Percentiles rank a stretch among this genome's conserved stretches.
phyloP scores from a whole-genome alignment of 2,888 invertebrate species.

The Cremastinae sp. region DNA sequence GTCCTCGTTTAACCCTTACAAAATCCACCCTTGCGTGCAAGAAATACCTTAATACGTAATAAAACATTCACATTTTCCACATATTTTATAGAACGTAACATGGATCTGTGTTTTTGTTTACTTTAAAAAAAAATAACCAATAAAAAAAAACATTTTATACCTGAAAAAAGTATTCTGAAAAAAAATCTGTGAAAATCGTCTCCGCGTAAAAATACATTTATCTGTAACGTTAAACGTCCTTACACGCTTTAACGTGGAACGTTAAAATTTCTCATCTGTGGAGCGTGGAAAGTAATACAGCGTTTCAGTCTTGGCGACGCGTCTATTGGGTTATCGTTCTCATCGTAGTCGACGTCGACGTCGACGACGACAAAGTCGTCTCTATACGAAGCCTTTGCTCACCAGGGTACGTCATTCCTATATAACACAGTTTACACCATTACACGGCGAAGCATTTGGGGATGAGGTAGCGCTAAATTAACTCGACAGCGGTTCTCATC shows the following conservation, averaged over 20 bases:
- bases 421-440: conserved; percentile 47
- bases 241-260: background rate
- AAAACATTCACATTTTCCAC: too few relatives aligned
- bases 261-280: conserved; percentile 22
- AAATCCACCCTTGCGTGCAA: too few relatives aligned
- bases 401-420: conserved; percentile 43
- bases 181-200: too few relatives aligned
- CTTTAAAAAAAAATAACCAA: too few relatives aligned
- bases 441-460: conserved; percentile 43
- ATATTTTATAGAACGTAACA: too few relatives aligned
- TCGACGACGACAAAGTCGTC: conserved; percentile 19
- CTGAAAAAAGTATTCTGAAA: too few relatives aligned
- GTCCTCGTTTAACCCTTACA: too few relatives aligned
- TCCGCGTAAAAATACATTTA: background rate
- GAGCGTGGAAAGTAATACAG: background rate
- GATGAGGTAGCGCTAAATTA: conserved; percentile 48
- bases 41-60: too few relatives aligned
- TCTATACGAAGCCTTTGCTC: conserved; percentile 32
- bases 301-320: conserved; percentile 36
- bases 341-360: conserved; percentile 27
- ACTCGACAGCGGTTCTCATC: conserved; percentile 48
- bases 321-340: conserved; percentile 49
- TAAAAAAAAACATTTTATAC: too few relatives aligned
- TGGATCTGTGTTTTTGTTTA: too few relatives aligned
- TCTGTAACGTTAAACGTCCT: background rate